Percentiles rank a stretch among this genome's conserved stretches.
Evolutionary conservation across 2,888 invertebrate genomes (phyloP).

Genomic region (Gastracanthus pulcherrimus): DNA sequence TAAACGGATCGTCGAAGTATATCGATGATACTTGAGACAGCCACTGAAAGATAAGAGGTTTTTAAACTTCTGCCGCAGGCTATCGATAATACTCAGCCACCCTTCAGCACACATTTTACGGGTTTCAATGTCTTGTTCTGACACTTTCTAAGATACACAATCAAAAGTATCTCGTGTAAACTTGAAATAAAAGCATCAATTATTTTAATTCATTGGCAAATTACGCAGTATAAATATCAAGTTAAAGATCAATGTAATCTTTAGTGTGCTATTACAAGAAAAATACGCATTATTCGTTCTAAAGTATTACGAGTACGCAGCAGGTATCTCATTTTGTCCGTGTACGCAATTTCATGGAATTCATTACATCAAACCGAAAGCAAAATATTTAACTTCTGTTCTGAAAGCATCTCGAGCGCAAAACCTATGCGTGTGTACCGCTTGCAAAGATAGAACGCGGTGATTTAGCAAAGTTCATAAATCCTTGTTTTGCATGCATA

Average conservation of each 20-base stretch:
- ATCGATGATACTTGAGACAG: conserved; percentile 68
- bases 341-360: not conserved
- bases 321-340: too few species aligned
- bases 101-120: not conserved
- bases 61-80: conserved; percentile 62
- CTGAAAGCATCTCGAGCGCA: not conserved
- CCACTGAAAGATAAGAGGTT: conserved; percentile 61
- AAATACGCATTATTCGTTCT: too few species aligned
- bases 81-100: conserved; percentile 60
- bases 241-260: too few species aligned
- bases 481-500: conserved; percentile 30
- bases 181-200: too few species aligned
- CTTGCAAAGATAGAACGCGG: conserved; percentile 11
- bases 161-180: too few species aligned
- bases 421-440: conserved; percentile 20
- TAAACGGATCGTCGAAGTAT: conserved; percentile 64
- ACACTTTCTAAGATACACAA: conserved; percentile 1
- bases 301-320: too few species aligned
- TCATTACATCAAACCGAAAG: not conserved
- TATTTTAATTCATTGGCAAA: too few species aligned
- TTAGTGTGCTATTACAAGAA: too few species aligned
- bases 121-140: conserved; percentile 26
- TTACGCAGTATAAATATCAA: too few species aligned
- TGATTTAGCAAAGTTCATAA: conserved; percentile 43
- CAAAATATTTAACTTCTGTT: not conserved